Evolutionary conservation across 2,797 vertebrate species (phyloP).

Genomic region (Vultur gryphus): DNA sequence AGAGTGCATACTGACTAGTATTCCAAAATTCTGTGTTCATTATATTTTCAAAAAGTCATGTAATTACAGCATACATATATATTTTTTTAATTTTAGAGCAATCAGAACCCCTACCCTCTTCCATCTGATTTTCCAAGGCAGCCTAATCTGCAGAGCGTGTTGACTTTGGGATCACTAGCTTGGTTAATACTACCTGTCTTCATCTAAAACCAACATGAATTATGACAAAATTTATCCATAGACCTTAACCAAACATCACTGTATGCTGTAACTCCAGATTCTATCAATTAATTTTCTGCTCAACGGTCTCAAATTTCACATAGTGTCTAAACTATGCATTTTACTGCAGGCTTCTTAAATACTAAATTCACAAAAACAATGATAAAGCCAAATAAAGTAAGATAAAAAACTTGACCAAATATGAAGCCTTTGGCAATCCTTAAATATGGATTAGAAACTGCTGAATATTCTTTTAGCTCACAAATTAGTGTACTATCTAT

Average conservation of each 20-base stretch:
- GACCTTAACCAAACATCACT: background rate
- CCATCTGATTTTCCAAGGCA: background rate
- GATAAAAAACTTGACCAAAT: background rate
- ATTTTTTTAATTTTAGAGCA: background rate
- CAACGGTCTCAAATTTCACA: background rate
- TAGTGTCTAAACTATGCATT: background rate
- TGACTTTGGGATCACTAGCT: background rate
- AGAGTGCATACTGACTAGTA: background rate
- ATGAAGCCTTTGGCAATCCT: background rate
- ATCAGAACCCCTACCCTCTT: background rate
- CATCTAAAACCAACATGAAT: background rate
- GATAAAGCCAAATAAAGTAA: background rate
- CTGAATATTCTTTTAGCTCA: background rate
- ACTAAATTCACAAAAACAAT: background rate
- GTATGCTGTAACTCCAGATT: background rate
- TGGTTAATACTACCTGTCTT: background rate
- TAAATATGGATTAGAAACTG: background rate
- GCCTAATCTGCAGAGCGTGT: background rate
- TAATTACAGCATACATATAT: background rate
- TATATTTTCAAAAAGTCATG: background rate
- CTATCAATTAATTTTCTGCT: background rate
- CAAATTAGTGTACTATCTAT: background rate
- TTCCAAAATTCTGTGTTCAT: background rate
- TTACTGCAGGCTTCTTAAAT: background rate
- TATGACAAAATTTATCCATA: background rate